Percentiles rank a stretch among this genome's conserved stretches.
These are phyloP conservation scores for Manis pentadactyla DNA, from an alignment of 2,797 vertebrate species.

Conservation along the genomic window DNA sequence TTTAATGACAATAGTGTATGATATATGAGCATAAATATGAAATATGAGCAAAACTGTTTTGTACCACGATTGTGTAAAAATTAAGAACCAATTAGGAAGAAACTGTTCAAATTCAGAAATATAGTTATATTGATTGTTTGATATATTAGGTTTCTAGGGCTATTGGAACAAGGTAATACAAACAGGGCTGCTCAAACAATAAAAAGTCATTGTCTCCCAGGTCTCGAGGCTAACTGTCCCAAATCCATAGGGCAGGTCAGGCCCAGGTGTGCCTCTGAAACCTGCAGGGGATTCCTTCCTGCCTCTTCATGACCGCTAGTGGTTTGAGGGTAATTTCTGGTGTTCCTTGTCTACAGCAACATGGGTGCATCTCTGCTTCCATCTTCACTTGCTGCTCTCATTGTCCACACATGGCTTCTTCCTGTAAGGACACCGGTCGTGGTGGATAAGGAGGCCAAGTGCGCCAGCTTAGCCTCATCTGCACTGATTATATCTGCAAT, in stretches of 20 bases:
- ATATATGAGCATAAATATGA: neutral
- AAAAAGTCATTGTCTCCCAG: neutral
- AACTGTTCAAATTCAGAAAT: neutral
- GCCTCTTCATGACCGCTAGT: neutral
- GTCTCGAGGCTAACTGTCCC: neutral
- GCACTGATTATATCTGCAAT: neutral
- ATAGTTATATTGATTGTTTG: neutral
- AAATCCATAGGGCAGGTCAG: neutral
- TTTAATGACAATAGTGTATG: neutral
- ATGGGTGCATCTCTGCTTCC: neutral
- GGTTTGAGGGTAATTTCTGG: neutral
- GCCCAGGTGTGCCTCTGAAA: neutral
- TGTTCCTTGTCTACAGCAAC: neutral
- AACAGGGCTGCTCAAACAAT: neutral
- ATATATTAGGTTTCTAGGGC: neutral
- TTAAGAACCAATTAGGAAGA: neutral
- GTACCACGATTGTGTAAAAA: neutral
- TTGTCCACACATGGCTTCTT: neutral
- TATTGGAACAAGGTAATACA: neutral
- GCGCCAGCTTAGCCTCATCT: neutral
- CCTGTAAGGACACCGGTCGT: too few species aligned
- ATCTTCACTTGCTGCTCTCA: neutral
- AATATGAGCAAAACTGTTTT: neutral
- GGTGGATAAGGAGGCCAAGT: neutral
- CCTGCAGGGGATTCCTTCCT: neutral